Conservation (phyloP, 1,140 invertebrate species). For the Rhynchophorus ferrugineus region DNA sequence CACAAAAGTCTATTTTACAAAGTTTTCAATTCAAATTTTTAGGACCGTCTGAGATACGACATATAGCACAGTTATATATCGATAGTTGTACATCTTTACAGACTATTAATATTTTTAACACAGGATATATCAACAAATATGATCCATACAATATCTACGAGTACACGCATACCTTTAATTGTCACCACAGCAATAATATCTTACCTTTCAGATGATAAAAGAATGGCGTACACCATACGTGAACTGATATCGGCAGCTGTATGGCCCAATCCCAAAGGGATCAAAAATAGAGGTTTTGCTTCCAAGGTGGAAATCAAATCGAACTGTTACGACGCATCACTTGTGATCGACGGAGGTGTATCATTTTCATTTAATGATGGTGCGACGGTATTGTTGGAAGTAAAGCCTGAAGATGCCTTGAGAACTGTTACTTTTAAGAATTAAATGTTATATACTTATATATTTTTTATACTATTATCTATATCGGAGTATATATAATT, state of each 20-base stretch:
- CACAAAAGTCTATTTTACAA: too few relatives aligned
- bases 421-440: slow-evolving; percentile 67
- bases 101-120: too few relatives aligned
- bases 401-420: slow-evolving; percentile 78
- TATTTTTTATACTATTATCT: too few relatives aligned
- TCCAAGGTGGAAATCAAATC: slow-evolving; percentile 71
- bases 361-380: slow-evolving; percentile 94
- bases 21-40: too few relatives aligned
- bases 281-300: slow-evolving; percentile 61
- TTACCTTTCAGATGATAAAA: slow-evolving; percentile 55
- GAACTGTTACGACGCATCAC: slow-evolving; percentile 85
- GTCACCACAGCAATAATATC: slow-evolving; percentile 9
- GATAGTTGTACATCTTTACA: too few relatives aligned
- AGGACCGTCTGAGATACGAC: too few relatives aligned
- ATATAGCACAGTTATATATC: too few relatives aligned
- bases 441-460: too few relatives aligned
- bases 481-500: too few relatives aligned
- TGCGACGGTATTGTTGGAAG: slow-evolving; percentile 75
- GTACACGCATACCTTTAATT: background rate
- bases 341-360: slow-evolving; percentile 95
- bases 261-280: slow-evolving; percentile 62
- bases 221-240: slow-evolving; percentile 83
- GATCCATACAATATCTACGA: too few relatives aligned
- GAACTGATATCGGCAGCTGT: slow-evolving; percentile 80
- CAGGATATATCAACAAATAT: too few relatives aligned